These are phyloP conservation scores for Pantelozetes paolii DNA, from an alignment of 2,888 invertebrate genomes.

Conservation along the genomic window DNA sequence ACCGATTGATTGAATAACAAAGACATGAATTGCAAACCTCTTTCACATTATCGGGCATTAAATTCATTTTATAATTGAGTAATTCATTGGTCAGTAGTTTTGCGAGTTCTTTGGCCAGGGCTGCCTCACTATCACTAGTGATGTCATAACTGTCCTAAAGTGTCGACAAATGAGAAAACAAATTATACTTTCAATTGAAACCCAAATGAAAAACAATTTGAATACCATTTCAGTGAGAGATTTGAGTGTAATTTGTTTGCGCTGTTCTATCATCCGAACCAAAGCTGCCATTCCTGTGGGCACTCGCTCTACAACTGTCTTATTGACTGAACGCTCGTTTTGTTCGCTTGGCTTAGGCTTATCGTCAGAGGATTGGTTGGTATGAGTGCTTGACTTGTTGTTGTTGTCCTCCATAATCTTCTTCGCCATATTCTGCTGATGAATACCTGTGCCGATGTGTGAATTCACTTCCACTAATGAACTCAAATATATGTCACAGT, in stretches of 20 bases:
- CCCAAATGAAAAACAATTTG: not conserved
- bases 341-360: not conserved
- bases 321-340: not conserved
- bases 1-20: too few species aligned
- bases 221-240: slow-evolving; percentile 10
- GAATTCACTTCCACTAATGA: slow-evolving; percentile 2
- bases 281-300: not conserved
- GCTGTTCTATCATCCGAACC: not conserved
- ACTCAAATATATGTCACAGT: slow-evolving; percentile 9
- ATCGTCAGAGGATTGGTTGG: too few species aligned
- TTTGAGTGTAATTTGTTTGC: slow-evolving; percentile 22
- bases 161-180: not conserved
- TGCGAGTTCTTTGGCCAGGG: not conserved
- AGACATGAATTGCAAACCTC: not conserved
- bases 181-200: not conserved
- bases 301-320: not conserved
- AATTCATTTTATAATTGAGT: slow-evolving; percentile 15
- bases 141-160: slow-evolving; percentile 11
- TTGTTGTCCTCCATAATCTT: slow-evolving; percentile 1
- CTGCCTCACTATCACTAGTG: not conserved
- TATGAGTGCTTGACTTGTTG: not conserved
- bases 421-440: slow-evolving; percentile 13
- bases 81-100: slow-evolving; percentile 21
- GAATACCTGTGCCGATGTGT: not conserved
- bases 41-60: slow-evolving; percentile 12